Conservation (phyloP, 2,888 invertebrate species). For the Erebia epiphron region DNA sequence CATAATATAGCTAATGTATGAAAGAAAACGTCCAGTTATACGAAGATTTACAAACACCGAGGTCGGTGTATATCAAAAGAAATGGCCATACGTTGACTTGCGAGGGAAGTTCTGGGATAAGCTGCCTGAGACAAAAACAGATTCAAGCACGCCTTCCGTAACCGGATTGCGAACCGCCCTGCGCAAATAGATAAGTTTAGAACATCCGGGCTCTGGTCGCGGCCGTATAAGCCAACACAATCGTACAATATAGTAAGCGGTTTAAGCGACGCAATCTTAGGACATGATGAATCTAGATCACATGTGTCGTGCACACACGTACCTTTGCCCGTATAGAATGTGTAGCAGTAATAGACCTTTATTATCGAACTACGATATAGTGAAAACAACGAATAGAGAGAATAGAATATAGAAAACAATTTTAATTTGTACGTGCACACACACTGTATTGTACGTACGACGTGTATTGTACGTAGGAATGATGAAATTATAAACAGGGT, state of each 20-base stretch:
- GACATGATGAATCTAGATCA: conserved; percentile 1
- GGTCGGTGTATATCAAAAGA: conserved; percentile 7
- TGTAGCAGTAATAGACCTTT: neutral
- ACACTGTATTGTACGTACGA: too few relatives aligned
- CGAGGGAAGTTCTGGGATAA: conserved; percentile 10
- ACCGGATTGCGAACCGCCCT: conserved; percentile 48
- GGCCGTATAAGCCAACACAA: conserved; percentile 54
- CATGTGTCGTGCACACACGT: neutral
- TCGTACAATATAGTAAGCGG: conserved; percentile 58
- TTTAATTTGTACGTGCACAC: too few relatives aligned
- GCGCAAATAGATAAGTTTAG: conserved; percentile 64
- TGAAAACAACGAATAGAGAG: too few relatives aligned
- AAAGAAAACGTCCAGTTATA: neutral
- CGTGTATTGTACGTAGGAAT: too few relatives aligned
- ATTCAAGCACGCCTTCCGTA: conserved; percentile 23
- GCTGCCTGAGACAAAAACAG: conserved; percentile 29
- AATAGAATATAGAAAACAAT: too few relatives aligned
- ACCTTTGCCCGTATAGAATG: too few relatives aligned
- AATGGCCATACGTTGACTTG: neutral
- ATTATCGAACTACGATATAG: too few relatives aligned
- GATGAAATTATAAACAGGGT: too few relatives aligned
- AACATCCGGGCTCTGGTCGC: conserved; percentile 44
- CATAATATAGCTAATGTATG: neutral
- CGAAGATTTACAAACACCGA: neutral
- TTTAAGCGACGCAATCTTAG: conserved; percentile 46